Evolutionary conservation across 2,888 invertebrate species (phyloP).

Genomic region (Cotesia congregata): DNA sequence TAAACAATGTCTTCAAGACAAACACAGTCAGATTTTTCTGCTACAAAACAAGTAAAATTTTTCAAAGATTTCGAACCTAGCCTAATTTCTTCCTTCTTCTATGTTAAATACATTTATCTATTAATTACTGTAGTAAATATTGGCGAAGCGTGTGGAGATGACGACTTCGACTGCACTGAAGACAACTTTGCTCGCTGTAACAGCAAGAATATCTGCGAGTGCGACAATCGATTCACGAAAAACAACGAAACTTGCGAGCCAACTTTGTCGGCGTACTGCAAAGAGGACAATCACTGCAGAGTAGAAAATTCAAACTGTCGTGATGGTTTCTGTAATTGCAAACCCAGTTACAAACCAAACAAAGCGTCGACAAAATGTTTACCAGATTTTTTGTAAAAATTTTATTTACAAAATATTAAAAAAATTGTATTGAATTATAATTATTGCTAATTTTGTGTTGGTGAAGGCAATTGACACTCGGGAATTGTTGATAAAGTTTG

Average conservation of each 20-base stretch:
- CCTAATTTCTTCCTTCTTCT: no score
- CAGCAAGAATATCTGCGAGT: background rate
- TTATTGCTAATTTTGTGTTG: conserved; percentile 32
- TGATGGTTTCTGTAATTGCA: background rate
- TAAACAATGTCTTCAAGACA: background rate
- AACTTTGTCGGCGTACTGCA: background rate
- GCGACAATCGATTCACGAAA: background rate
- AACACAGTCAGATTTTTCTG: background rate
- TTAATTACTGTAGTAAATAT: background rate
- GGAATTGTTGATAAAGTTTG: conserved; percentile 62
- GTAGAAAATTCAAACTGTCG: background rate
- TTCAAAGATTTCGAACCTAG: no score
- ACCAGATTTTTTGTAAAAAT: background rate
- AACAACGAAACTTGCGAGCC: background rate
- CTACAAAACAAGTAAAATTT: background rate
- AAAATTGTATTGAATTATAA: background rate
- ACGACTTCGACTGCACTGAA: background rate
- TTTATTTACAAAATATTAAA: background rate
- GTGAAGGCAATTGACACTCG: conserved; percentile 53
- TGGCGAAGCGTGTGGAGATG: background rate
- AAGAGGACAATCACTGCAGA: background rate
- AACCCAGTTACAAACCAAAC: background rate
- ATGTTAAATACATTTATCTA: background rate
- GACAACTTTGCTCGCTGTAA: background rate
- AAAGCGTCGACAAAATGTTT: background rate